Evolutionary conservation across 2,888 invertebrate species (phyloP), one percentile per base, ranked within the genome.

Genomic region (Mythimna impura): DNA sequence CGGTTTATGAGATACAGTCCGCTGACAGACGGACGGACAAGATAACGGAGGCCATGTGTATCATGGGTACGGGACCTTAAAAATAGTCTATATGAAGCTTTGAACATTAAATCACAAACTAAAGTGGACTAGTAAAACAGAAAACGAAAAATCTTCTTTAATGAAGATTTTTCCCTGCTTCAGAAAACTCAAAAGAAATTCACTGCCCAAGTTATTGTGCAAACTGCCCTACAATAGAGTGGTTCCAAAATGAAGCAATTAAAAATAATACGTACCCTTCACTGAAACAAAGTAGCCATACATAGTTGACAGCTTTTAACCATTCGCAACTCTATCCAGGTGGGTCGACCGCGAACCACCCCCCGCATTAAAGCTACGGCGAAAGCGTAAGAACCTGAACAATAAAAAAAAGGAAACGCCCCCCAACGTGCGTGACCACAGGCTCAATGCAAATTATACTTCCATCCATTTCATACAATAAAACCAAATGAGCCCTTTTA

Each of bases 401-500:
- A 94, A 94, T 95, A 93, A 94, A 94, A 94, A 94, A 91, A 93
- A 92, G 91, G 92, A 91, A 93, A 90, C 90, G 86, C 91, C 91
- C 87, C 85, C 77, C 89, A 83, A 82, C 90, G 95, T 95, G 95
- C 95, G 95, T 95, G 95, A 94, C 95, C 95, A 92, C 92, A 91
- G 90, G 90, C 92, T 94, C 93, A 93, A 95, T 95, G 95, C 95
- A 96, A 95, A 95, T 95, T 95, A 94, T 93, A 93, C 93, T 93
- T 92, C 93, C 93, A 94, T 94, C 93, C 93, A 94, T 94, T 94
- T 93, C 92, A 93, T 95, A 94, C 94, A 95, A 95, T 95, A 94
- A 95, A 95, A 93, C 94, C 93, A 95, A 95, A 95, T 95, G 94
- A 95, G 95, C 92, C 93, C 94, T 95, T 95, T 95, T 94, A 95